Conservation (phyloP, 2,888 invertebrate genomes). For the Malachius bipustulatus region DNA sequence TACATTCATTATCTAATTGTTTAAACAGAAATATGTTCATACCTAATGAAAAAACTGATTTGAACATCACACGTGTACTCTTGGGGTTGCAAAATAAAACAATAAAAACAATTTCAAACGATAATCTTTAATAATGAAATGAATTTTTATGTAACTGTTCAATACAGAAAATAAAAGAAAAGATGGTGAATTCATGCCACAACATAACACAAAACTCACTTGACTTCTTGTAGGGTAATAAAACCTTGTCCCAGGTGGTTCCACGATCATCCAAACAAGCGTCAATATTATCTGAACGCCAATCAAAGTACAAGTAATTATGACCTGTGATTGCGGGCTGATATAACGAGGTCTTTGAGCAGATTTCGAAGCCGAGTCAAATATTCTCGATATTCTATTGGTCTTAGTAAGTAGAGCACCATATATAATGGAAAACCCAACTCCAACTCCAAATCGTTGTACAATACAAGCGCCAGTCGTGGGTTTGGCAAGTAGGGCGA, state of each 20-base stretch:
- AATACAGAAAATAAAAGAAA: too few species aligned
- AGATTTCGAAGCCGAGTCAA: slow-evolving; percentile 49
- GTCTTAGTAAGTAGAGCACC: slow-evolving; percentile 55
- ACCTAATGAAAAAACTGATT: too few species aligned
- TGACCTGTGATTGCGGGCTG: slow-evolving; percentile 51
- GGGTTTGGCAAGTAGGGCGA: slow-evolving; percentile 47
- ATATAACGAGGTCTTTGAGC: slow-evolving; percentile 52
- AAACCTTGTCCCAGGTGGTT: slow-evolving; percentile 49
- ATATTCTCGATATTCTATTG: slow-evolving; percentile 51
- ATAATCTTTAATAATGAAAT: too few species aligned
- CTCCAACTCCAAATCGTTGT: slow-evolving; percentile 51
- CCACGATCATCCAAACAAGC: slow-evolving; percentile 52
- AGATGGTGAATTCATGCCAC: too few species aligned
- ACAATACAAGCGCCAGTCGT: slow-evolving; percentile 45
- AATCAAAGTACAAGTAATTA: slow-evolving; percentile 47
- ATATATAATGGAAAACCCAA: slow-evolving; percentile 53
- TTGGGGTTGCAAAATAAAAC: too few species aligned
- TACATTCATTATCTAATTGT: too few species aligned
- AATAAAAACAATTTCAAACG: too few species aligned
- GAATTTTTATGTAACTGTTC: too few species aligned
- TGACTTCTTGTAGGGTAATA: slow-evolving; percentile 44
- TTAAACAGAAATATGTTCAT: too few species aligned
- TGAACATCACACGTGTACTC: too few species aligned
- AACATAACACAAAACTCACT: too few species aligned
- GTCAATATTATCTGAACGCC: slow-evolving; percentile 43